Base-by-base conservation (phyloP, 2,113 vertebrate genomes). In the Elachura formosa region DNA sequence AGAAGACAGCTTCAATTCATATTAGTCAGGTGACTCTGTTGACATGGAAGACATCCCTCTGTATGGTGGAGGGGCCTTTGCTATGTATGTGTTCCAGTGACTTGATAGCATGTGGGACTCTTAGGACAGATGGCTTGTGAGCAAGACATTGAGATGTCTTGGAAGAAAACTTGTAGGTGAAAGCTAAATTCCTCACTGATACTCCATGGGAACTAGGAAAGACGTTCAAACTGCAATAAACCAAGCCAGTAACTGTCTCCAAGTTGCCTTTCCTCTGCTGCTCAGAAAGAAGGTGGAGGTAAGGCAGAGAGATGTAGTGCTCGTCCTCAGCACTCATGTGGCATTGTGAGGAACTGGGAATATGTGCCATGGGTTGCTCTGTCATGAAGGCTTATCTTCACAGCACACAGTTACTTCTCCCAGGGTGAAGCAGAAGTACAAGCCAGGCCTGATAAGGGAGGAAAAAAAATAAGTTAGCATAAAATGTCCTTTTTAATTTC, bases 401-500 rank as follows among this genome's bases (percentile, higher is more conserved):
- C 23, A 24, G 62, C 6, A 5, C 93, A 68, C 40, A 89, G 59
- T 59, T 64, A 68, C 91, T 94, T 93, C 28, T 68, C 40, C 59
- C 58, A 69, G 85, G 89, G 75, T 87, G 81, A 77, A 93, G 58
- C 61, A 88, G 46, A 84, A 97, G 74, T 69, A 55, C 73, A 92
- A 54, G 61, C 49, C 91, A 88, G 64, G 49, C 71, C 75, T 84
- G 81, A 90, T 68, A 83, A 88, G 45, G 82, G 80, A 8, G 19
- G 0, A 15, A 82, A 58, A 68, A 68, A 51, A 13, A 3, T 52
- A 93, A 91, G 49, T 94, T 92, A 79, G 58, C 80, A 56, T 87
- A 55, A 81, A 34, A 34, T 85, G 68, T 92, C 84, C 83, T 90
- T 78, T 95, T 84, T 62, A 23, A 92, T 95, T 89, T 79, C 80